These are phyloP conservation scores for Leucopsar rothschildi DNA, from an alignment of 2,113 vertebrate species.

Conservation along the genomic window DNA sequence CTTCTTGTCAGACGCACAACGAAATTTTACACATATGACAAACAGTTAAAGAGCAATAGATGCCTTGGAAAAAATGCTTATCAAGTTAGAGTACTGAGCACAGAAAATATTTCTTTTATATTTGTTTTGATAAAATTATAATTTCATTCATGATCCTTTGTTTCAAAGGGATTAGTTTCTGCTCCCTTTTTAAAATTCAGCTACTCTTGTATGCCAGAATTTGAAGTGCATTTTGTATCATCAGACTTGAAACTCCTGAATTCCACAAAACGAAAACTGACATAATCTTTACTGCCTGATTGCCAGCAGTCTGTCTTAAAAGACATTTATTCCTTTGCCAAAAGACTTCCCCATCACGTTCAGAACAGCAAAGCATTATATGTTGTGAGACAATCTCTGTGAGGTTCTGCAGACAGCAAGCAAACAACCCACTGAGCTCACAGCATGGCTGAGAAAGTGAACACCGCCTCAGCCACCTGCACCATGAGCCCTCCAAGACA, in stretches of 20 bases:
- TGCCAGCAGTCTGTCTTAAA: neutral
- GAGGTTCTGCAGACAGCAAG: neutral
- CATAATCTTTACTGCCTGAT: neutral
- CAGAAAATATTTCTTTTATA: neutral
- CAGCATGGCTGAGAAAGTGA: neutral
- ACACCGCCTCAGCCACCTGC: neutral
- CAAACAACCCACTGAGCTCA: neutral
- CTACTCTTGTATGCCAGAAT: neutral
- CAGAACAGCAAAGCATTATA: neutral
- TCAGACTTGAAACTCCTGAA: neutral
- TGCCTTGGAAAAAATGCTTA: neutral
- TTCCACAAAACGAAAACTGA: neutral
- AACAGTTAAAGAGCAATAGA: neutral
- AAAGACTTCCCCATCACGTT: neutral
- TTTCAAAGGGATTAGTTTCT: neutral
- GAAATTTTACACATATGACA: neutral
- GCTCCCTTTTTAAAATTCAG: neutral
- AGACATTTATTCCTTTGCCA: neutral
- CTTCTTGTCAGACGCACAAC: neutral
- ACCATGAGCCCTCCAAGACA: fast-evolving
- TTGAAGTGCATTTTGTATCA: neutral
- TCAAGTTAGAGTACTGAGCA: neutral
- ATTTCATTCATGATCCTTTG: neutral
- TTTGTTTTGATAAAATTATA: neutral
- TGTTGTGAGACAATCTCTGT: neutral